phyloP scores from a whole-genome alignment of 2,888 invertebrate genomes.

The Drosophila tanythrix region DNA sequence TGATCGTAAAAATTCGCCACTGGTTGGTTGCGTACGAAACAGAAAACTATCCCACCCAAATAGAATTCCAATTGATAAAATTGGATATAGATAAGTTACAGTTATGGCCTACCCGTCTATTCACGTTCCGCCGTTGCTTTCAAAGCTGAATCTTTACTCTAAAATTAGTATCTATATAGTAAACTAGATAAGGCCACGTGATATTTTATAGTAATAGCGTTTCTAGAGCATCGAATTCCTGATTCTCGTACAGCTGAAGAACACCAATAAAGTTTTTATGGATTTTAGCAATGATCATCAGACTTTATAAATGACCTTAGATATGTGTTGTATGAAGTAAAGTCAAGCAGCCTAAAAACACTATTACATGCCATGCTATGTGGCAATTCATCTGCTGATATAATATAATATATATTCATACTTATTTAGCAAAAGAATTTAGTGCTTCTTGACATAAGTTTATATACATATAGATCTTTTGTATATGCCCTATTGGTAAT shows the following conservation, averaged over 20 bases:
- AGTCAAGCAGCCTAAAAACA: constrained; percentile 18
- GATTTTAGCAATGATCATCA: constrained; percentile 23
- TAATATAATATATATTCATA: background rate
- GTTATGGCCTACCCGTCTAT: constrained; percentile 1
- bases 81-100: too few species aligned
- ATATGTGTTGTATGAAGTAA: constrained; percentile 23
- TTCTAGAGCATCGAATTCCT: constrained; percentile 20
- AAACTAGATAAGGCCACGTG: too few species aligned
- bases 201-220: background rate
- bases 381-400: background rate
- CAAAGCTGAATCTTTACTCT: constrained; percentile 23
- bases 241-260: constrained; percentile 16
- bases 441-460: background rate
- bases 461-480: background rate
- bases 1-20: too few species aligned
- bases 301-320: constrained; percentile 20
- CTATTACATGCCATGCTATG: constrained; percentile 7
- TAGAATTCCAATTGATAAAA: too few species aligned
- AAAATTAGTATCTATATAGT: constrained; percentile 8
- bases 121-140: constrained; percentile 25
- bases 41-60: too few species aligned
- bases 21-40: too few species aligned
- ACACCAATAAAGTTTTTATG: constrained; percentile 12
- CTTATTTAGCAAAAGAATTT: background rate
- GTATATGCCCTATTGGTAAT: constrained; percentile 2